Evolutionary conservation across 2,113 vertebrate species (phyloP).

Genomic region (Pterocles orientalis): DNA sequence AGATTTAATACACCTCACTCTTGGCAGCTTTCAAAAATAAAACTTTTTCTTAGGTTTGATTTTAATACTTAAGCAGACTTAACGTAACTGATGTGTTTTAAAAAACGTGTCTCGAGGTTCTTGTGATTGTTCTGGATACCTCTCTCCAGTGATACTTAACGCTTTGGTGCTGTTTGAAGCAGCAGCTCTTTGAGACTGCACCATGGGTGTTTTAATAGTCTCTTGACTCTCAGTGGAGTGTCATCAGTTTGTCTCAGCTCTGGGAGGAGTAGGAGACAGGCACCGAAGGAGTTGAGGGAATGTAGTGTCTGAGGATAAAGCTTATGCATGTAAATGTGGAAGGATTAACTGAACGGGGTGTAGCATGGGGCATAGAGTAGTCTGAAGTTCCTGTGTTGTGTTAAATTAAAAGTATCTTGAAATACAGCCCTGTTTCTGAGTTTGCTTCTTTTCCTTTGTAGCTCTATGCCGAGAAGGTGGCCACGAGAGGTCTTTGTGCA

Average conservation of each 20-base stretch:
- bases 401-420: not conserved
- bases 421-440: not conserved
- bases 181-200: not conserved
- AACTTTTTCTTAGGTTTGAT: not conserved
- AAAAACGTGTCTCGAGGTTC: not conserved
- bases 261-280: not conserved
- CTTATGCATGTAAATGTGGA: not conserved
- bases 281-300: not conserved
- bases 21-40: not conserved
- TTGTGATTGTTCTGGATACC: not conserved
- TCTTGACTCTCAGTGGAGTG: not conserved
- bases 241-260: not conserved
- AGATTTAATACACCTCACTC: not conserved
- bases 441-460: conserved; percentile 39
- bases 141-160: not conserved
- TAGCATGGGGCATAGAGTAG: not conserved
- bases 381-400: not conserved
- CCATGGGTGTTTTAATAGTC: not conserved
- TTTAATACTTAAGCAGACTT: not conserved
- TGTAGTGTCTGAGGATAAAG: accelerated
- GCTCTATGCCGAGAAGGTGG: conserved; percentile 98
- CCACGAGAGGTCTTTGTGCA: conserved; percentile 94
- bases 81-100: not conserved
- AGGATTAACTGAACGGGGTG: accelerated
- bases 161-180: not conserved